Conservation (phyloP, 2,888 invertebrate genomes). For the Orthosia cruda region DNA sequence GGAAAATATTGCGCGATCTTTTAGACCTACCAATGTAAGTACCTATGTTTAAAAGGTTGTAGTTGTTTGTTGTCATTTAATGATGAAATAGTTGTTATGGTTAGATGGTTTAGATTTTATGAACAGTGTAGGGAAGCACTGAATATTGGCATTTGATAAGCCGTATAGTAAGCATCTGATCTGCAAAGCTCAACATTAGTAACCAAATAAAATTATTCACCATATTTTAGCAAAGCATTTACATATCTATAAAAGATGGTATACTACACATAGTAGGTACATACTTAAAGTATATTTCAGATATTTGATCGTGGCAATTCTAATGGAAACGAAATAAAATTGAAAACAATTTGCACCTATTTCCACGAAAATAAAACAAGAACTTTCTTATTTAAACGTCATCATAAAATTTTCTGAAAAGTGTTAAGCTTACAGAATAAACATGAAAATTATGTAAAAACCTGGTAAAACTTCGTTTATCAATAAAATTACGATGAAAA, state of each 20-base stretch:
- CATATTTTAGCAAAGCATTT: background rate
- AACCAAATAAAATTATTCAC: background rate
- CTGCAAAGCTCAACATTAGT: background rate
- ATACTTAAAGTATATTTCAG: no score
- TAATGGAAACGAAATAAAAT: background rate
- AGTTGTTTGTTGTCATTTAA: no score
- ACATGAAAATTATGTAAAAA: background rate
- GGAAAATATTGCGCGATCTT: no score
- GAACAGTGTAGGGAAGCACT: background rate
- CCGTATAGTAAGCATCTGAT: background rate
- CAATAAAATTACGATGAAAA: background rate
- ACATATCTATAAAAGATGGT: no score
- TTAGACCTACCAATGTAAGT: no score
- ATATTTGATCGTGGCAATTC: background rate
- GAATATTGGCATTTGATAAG: background rate
- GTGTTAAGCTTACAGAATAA: slow-evolving; percentile 8
- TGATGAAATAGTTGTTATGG: background rate
- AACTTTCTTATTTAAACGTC: background rate
- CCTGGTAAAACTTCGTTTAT: background rate
- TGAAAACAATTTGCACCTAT: background rate
- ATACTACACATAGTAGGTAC: no score
- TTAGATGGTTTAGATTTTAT: background rate
- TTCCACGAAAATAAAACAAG: background rate
- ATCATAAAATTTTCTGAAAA: background rate
- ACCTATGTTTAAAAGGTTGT: no score